Base-by-base conservation (phyloP, 2,888 invertebrate genomes). In the Drosophila melanosoma region DNA sequence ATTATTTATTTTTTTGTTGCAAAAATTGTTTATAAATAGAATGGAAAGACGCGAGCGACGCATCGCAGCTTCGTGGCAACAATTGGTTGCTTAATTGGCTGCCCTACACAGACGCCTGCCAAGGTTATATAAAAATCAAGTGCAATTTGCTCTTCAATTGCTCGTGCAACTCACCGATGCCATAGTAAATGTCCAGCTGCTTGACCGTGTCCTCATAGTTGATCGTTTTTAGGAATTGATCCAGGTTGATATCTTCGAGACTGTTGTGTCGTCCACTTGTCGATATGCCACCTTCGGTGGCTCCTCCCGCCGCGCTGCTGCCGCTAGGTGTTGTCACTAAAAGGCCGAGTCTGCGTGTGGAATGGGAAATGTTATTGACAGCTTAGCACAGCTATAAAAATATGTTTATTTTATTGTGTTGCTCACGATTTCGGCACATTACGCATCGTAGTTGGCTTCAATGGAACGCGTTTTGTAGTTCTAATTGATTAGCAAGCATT, bases 101-200 rank as follows among this genome's bases (percentile, higher is more conserved):
- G 79, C 72, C 83, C 82, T 81, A 79, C 72, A 76, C 66, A 66
- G 60, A 35, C 65, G 69, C 23, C 64, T 32, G 72, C 72, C 88
- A 87, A 88, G 86, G 85, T 85, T 85, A 85, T 83, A 74, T 87
- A 85, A 86, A 59, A 32, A 23, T 45, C 51, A 49, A 74, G 60
- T 70, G 59, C 69, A 66, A 8, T 58, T 33, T 45, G 20, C 48
- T 15, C 51, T 29, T 59, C 29, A 35, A 49, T 54, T 54, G 10
- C 17, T 38, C 40, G 29, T n/a, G 15, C 17, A 38, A 81, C 93
- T 93, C 94, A 98, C 98, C 97, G 89, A 97, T 97, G 87, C 97
- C 98, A 95, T 99, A 99, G 93, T 98, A 98, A 89, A 97, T 96
- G 93, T 98, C 98, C 71, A 99, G 94, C 92, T 98, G 98, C 78